Evolutionary conservation across 2,113 vertebrate genomes (phyloP).

Genomic region (Cavia porcellus): DNA sequence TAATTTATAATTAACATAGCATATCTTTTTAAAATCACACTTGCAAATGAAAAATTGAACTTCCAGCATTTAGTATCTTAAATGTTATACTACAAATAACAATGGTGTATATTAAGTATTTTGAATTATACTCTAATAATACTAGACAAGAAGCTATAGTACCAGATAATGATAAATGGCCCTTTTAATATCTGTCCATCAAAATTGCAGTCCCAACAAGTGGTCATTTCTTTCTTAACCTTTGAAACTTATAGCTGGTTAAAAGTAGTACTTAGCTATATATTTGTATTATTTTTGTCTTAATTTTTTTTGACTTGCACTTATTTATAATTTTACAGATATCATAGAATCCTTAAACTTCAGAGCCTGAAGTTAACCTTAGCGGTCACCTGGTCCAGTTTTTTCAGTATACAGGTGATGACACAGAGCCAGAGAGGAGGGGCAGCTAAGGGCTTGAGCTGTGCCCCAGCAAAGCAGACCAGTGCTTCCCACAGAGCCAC

Average conservation of each 20-base stretch:
- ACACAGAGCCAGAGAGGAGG: background rate
- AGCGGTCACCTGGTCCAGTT: background rate
- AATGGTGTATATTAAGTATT: background rate
- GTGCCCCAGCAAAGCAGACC: background rate
- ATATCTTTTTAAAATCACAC: slow-evolving; percentile 24
- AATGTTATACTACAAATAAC: background rate
- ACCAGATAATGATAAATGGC: background rate
- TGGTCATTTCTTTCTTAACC: background rate
- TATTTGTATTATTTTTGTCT: slow-evolving; percentile 19
- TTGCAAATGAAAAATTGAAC: slow-evolving; percentile 23
- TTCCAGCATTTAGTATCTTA: background rate
- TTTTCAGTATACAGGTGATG: background rate
- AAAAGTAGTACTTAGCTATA: background rate
- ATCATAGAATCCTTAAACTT: background rate
- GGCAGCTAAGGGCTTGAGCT: accelerated
- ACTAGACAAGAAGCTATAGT: background rate
- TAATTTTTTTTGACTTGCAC: slow-evolving; percentile 40
- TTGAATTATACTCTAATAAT: slow-evolving; percentile 3
- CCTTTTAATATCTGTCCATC: background rate
- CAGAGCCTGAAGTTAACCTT: background rate
- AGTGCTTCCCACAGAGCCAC: background rate
- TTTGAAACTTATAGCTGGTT: background rate
- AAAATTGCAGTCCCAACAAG: background rate
- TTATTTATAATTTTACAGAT: background rate
- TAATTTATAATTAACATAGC: background rate